Conservation (phyloP, 2,113 vertebrate genomes). For the Syngnathus typhle region DNA sequence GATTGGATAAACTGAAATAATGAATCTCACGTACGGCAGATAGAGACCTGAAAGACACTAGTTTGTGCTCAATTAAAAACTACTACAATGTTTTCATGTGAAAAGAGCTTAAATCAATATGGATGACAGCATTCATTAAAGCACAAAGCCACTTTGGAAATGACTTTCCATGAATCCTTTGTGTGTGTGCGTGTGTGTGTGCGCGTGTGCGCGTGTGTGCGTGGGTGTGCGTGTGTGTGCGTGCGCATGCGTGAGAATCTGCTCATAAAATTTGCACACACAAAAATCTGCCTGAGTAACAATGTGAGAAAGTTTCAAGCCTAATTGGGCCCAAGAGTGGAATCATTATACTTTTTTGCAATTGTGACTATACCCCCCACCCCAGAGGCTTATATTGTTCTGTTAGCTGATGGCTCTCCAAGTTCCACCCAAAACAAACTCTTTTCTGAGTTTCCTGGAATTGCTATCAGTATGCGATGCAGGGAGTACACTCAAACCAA, state of each 20-base stretch:
- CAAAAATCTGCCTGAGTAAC: neutral
- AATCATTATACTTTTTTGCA: neutral
- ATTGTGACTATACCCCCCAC: neutral
- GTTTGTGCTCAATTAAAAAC: neutral
- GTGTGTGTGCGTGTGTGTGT: neutral
- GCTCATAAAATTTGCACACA: neutral
- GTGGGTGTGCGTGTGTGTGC: too few species aligned
- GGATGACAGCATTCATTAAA: conserved; percentile 4
- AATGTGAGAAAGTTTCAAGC: neutral
- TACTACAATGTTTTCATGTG: neutral
- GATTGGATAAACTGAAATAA: too few species aligned
- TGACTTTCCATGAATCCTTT: neutral
- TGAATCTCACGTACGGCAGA: too few species aligned
- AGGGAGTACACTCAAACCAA: neutral
- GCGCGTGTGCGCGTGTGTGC: too few species aligned
- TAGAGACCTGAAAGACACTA: neutral
- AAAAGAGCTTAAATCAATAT: neutral
- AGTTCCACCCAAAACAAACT: neutral
- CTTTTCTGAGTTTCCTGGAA: neutral
- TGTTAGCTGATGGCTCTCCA: neutral
- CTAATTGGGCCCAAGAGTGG: neutral
- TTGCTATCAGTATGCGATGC: neutral
- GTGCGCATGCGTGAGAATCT: neutral
- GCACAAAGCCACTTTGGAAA: neutral
- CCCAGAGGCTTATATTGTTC: neutral